phyloP scores from a whole-genome alignment of 2,797 vertebrate genomes.

The Limosa lapponica region DNA sequence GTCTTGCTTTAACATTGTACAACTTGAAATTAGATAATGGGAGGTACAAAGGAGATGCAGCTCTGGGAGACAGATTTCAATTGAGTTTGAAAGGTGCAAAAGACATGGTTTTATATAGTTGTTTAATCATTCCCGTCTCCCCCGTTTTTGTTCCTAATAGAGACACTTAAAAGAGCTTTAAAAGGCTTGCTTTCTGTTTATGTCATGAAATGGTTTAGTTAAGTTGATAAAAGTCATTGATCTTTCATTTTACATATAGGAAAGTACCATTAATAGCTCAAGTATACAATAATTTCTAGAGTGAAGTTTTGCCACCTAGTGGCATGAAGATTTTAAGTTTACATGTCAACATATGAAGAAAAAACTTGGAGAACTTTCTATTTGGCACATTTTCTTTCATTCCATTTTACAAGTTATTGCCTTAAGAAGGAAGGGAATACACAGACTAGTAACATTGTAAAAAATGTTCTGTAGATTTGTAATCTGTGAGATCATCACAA shows the following conservation, averaged over 20 bases:
- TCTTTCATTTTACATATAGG: background rate
- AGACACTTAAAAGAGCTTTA: background rate
- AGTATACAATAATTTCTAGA: background rate
- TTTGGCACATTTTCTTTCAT: background rate
- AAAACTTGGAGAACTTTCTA: background rate
- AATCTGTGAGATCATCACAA: background rate
- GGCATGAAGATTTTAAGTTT: background rate
- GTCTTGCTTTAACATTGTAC: background rate
- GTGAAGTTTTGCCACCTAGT: slow-evolving; percentile 39
- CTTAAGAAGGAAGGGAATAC: background rate
- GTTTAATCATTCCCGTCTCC: background rate
- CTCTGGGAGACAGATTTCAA: background rate
- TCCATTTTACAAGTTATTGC: background rate
- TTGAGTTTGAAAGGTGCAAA: background rate
- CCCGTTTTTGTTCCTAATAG: background rate
- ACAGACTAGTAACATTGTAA: background rate
- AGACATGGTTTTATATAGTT: background rate
- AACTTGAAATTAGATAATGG: background rate
- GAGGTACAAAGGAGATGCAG: background rate
- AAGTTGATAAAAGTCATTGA: background rate
- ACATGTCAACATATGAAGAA: background rate
- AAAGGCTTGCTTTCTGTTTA: background rate
- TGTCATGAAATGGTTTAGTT: background rate
- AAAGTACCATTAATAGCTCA: background rate
- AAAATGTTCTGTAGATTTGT: background rate